Base-by-base conservation (phyloP, 2,797 vertebrate genomes). In the Valencia hispanica region DNA sequence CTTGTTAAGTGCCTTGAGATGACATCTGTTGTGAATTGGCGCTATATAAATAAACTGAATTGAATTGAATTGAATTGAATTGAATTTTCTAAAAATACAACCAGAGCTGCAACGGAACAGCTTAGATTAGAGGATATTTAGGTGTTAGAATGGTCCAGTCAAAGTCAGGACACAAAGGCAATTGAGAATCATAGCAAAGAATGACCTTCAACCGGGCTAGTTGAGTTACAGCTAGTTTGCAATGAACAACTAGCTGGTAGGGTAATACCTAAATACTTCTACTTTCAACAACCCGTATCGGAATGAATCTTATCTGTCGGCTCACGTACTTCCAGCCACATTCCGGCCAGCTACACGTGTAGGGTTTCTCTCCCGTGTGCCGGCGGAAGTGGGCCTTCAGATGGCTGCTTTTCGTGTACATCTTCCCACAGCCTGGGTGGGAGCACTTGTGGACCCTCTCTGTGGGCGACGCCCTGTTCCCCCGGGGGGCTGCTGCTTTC, bases 381-480 rank as follows among this genome's bases (percentile, higher is more conserved):
- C 95, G 89, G 39, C 95, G 94, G 85, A 95, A 96, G 86, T 96
- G 95, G 41, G 95, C 95, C 77, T 96, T 96, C 72, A 96, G 92
- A 25, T 96, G 95, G 88, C 95, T 96, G 93, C 95, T 96, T 73
- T 96, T 96, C 70, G 95, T 96, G 93, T 96, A 96, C 95, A 96
- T 96, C 92, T 96, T 96, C 83, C 94, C 95, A 50, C 95, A 96
- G 81, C 95, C 95, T 0, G 95, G 95, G 84, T 96, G 95, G 22
- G 95, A 94, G 88, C 95, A 96, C 80, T 96, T 96, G 65, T 96
- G 95, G 74, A 96, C 94, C 79, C 95, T 92, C 88, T 96, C 95
- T 2, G 93, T 88, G 0, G 92, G 84, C 0, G 89, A 80, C 34
- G 84, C 75, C 72, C 93, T 92, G 85, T 87, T 86, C 34, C 91